Evolutionary conservation across 23 tunicate genomes (phyloP), one percentile per base, ranked within the genome.

Genomic region (Aplidium turbinatum): DNA sequence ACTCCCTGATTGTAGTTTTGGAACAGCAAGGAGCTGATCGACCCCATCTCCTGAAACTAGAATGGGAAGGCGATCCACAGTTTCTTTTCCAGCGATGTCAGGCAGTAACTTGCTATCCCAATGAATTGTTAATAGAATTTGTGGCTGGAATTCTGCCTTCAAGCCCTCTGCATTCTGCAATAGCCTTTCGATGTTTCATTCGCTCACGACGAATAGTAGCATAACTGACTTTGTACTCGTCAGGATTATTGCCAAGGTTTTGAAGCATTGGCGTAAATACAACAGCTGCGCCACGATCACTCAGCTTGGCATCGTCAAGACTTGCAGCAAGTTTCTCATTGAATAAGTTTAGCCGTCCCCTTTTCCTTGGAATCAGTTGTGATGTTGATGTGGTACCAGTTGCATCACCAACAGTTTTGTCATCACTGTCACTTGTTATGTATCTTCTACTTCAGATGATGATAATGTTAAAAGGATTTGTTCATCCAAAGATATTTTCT

Each of bases 41-140:
- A 53, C 60, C n/a, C n/a, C n/a, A n/a, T n/a, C n/a, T 53, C 60
- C 60, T 53, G 60, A 53, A 53, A 53, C 60, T 26, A 53, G 21
- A 53, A 53, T 11, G n/a, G 60, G 60, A 53, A 53, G 21, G 21
- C 23, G 20, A 26, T 53, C 21, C 23, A 53, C 60, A 53, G 21
- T 53, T 53, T 53, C 60, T 53, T 53, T 53, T 4, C 60, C 36
- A 5, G 67, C 31, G 9, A 60, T 26, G 21, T 60, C 67, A 29
- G 36, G 35, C 6, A 60, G 67, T 22, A 60, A 4, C 36, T 60
- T 60, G 5, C 67, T 22, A 60, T 60, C 67, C 67, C 67, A 60
- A 31, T 60, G 67, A 31, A 60, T 60, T 5, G 67, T 60, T 29
- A 60, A 29, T 9, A 38, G 67, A 60, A 27, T 16, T 4, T 60